Base-by-base conservation (phyloP, 2,797 vertebrate species). In the Xyrichtys novacula region DNA sequence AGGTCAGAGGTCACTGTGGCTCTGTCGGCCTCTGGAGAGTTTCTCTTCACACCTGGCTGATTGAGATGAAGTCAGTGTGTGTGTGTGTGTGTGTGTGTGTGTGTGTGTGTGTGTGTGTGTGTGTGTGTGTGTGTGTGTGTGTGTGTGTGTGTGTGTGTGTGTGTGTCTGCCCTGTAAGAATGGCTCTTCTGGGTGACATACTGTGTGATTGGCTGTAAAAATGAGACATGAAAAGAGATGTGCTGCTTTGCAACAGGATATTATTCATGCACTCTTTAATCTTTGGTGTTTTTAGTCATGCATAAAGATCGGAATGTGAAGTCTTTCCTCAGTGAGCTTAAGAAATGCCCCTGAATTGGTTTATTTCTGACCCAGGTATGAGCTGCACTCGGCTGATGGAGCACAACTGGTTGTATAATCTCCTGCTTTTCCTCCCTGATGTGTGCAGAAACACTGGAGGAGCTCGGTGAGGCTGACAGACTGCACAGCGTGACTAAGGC, bases 11-110 rank as follows among this genome's bases (percentile, higher is more conserved):
- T 65, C 38, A 22, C 17, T 0, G 20, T 7, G 34, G 48, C 55
- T 48, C 49, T n/a, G n/a, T n/a, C n/a, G n/a, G n/a, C n/a, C n/a
- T n/a, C 28, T 29, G 42, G 39, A 22, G 20, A 20, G 23, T 63
- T 69, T 38, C 14, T 25, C 25, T 50, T 62, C 71, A 44, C 65
- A 68, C 63, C 50, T 67, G 42, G 25, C 44, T 43, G 19, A 50
- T 56, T 56, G 40, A 62, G 49, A 54, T 25, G 40, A 49, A 23
- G 60, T 23, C 22, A 15, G 20, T 3, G 16, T 57, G 59, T 40
- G 19, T 23, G n/a, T 39, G 50, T 6, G 2, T 22, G 19, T 12
- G 43, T 44, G 43, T 40, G 39, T 23, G 4, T 44, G 43, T 5
- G 19, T 44, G 14, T 54, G 29, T 34, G n/a, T 12, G 4, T 40